These are phyloP conservation scores for Bombus terrestris DNA, from an alignment of 1,140 invertebrate species.

Conservation along the genomic window DNA sequence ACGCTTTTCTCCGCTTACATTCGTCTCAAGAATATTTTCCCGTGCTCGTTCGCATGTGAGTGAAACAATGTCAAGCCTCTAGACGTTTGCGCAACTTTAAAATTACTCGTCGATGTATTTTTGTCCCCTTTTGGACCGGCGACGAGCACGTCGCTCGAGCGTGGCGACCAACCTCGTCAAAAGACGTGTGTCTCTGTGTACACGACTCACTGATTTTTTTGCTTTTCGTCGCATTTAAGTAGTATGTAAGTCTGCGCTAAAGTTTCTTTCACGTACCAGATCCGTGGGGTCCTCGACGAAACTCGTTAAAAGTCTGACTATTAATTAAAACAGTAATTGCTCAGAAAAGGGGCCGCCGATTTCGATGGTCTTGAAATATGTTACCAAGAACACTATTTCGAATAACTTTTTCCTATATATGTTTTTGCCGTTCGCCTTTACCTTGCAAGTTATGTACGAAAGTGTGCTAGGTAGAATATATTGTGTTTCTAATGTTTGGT, in stretches of 20 bases:
- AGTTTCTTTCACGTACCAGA: background rate
- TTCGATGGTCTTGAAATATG: too few species aligned
- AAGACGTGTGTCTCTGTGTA: background rate
- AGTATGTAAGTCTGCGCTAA: background rate
- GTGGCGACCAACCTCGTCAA: background rate
- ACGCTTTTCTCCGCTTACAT: slow-evolving; percentile 13
- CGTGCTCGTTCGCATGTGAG: background rate
- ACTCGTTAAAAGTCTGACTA: background rate
- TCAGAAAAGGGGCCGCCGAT: too few species aligned
- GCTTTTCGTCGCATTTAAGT: background rate
- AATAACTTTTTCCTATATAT: too few species aligned
- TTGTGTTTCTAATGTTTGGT: too few species aligned
- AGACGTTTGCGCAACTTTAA: slow-evolving; percentile 15
- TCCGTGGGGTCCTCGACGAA: background rate
- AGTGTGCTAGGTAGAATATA: too few species aligned
- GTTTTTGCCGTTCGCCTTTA: too few species aligned
- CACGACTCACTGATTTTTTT: background rate
- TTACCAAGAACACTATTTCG: too few species aligned
- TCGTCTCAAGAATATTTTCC: slow-evolving; percentile 20
- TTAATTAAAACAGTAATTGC: background rate
- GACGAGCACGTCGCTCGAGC: background rate
- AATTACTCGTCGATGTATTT: background rate
- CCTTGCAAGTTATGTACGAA: too few species aligned
- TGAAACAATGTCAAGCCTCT: slow-evolving; percentile 18
- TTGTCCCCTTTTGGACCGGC: background rate